Base-by-base conservation (phyloP, 2,113 vertebrate genomes). In the Brachionichthys hirsutus region DNA sequence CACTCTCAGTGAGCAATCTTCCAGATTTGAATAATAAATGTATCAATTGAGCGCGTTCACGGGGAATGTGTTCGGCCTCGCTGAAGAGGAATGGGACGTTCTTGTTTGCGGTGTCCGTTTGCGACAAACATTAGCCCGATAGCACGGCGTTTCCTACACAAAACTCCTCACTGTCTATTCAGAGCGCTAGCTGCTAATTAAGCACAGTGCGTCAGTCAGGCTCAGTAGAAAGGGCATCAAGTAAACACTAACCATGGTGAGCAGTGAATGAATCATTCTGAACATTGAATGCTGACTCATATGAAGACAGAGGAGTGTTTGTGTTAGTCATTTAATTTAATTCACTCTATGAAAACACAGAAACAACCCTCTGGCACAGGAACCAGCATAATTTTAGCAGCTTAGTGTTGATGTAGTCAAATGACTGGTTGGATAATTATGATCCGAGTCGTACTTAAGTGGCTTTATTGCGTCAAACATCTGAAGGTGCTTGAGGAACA, bases 211-310 rank as follows among this genome's bases (percentile, higher is more conserved):
- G 71, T 83, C 82, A 73, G 69, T 56, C 64, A 54, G 50, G 46
- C 71, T 80, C 18, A 54, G 62, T 8, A 67, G 73, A 67, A 76
- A 77, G 67, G 52, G 59, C 67, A 75, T 80, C 70, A 76, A 73
- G 75, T 56, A 81, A 84, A 79, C 71, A 80, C 72, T 54, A 67
- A 69, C 73, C 22, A 12, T 40, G 65, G 47, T 6, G 19, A 54
- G 56, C 49, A 59, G 48, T 70, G 70, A 75, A 80, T 76, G 73
- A 88, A 80, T 84, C 76, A 80, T 54, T 79, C 62, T 65, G 36
- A 74, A 68, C 42, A 56, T 58, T 69, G 35, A 75, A 55, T 49
- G 70, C 77, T 78, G 81, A 86, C 67, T 85, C 84, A 82, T 45
- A 5, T 19, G 52, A 67, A 79, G 61, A 83, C 77, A 85, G 77